Base-by-base conservation (phyloP, 2,888 invertebrate genomes). In the Ichneumoninae sp. region DNA sequence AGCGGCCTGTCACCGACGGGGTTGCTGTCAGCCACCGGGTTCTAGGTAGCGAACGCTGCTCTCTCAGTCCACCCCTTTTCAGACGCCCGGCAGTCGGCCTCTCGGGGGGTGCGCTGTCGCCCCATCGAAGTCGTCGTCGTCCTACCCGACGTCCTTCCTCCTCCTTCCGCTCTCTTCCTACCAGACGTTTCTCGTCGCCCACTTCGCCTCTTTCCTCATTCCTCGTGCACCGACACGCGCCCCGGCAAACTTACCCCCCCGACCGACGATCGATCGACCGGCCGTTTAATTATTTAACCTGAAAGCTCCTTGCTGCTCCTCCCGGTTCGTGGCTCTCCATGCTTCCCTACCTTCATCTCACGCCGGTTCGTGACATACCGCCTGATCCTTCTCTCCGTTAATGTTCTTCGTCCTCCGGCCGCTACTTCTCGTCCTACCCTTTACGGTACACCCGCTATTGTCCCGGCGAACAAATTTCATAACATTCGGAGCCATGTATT, bases 1-100 rank as follows among this genome's bases (percentile, higher is more conserved):
- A 88, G 89, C 89, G 87, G 90, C 88, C 90, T 92, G 92, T 92
- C 91, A 89, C 91, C 89, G 89, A 89, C 85, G 85, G 85, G 82
- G 84, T 79, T 89, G 90, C 90, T 92, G 92, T 91, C 92, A 92
- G 89, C 89, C 85, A 86, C 87, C 84, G 86, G 86, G 89, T 89
- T 78, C 89, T 90, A 89, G 75, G 83, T 71, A 57, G 74, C 26
- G 79, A 62, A 57, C 70, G 62, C 54, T 30, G 50, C 70, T 57
- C 62, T 60, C 44, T 62, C 65, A 22, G 72, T 65, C 82, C 75
- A 80, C 80, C 80, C 82, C 82, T 86, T 86, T 84, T 79, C 80
- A 84, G 81, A 79, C 74, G 81, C 83, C 71, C 75, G 68, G 76
- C 26, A 87, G 86, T 88, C 89, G 85, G 86, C 86, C 86, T 87